Base-by-base conservation (phyloP, 2,797 vertebrate species). In the Falco concolor region DNA sequence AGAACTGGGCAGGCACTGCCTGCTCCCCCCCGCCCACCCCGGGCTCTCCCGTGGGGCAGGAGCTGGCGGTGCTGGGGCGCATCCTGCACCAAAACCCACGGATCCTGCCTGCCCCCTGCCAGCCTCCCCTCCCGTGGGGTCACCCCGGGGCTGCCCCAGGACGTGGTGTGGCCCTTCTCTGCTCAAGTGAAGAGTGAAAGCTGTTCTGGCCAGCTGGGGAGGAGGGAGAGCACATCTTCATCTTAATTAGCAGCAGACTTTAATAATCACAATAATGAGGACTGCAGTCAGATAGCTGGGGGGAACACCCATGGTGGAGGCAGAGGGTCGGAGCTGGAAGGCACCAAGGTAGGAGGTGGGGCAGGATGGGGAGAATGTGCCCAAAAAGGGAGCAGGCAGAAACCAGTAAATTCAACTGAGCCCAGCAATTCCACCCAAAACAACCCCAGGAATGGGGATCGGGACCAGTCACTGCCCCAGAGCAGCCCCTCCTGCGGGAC, bases 401-500 rank as follows among this genome's bases (percentile, higher is more conserved):
- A 72, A 13, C 8, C 22, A 6, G 3, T 3, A 67, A 13, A 53
- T 53, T 19, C 10, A 15, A 10, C 23, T 1, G 6, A 88, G 53
- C 20, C 60, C 60, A 65, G 23, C 8, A n/a, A 4, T 72, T 84
- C 72, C 76, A 85, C 68, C 74, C 45, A 0, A 14, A 78, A 24
- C 21, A 42, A 1, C 6, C 5, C 28, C 1, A 2, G 52, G 44
- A 70, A 63, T 0, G 0, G 40, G 45, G 36, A 78, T 3, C 1
- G 0, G 52, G 52, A 65, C 45, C 2, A 4, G 3, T 15, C 13
- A 0, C n/a, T 0, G 0, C 27, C 64, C 47, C 40, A 2, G 60
- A 38, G 42, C 68, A 14, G 24, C 36, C 23, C 6, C 38, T 70
- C 38, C 44, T 4, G 0, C 0, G 5, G 81, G 44, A 36, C 3